Conservation (phyloP, 1,140 invertebrate genomes). For the Apolygus lucorum region DNA sequence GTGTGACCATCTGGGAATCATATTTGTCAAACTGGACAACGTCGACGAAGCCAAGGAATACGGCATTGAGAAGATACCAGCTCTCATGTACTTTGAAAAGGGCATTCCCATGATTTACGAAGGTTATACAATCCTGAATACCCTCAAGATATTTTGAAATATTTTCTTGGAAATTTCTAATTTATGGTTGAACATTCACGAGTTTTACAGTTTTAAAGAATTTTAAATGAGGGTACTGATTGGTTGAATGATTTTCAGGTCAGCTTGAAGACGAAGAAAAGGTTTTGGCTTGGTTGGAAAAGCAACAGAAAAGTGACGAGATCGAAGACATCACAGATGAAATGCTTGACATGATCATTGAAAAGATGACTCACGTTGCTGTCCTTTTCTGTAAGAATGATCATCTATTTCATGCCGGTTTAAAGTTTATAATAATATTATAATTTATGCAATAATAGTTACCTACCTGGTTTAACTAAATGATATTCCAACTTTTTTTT, state of each 20-base stretch:
- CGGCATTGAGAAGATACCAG: conserved; percentile 78
- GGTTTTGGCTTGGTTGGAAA: conserved; percentile 76
- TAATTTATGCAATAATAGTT: too few relatives aligned
- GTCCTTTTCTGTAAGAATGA: conserved; percentile 73
- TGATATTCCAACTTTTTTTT: too few relatives aligned
- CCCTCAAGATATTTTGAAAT: too few relatives aligned
- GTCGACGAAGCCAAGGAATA: conserved; percentile 80
- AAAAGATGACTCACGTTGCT: conserved; percentile 77
- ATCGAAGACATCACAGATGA: conserved; percentile 91
- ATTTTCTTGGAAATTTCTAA: too few relatives aligned
- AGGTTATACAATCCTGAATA: too few relatives aligned
- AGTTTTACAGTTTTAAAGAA: too few relatives aligned
- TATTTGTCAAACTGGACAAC: conserved; percentile 90
- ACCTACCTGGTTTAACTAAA: too few relatives aligned
- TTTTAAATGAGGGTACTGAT: too few relatives aligned
- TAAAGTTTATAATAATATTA: too few relatives aligned
- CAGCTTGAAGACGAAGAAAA: conserved; percentile 86
- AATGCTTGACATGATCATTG: conserved; percentile 85
- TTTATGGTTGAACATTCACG: too few relatives aligned
- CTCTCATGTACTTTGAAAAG: conserved; percentile 83
- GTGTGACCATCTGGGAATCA: conserved; percentile 75
- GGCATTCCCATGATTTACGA: conserved; percentile 80
- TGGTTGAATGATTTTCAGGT: conserved; percentile 34
- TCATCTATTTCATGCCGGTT: too few relatives aligned
- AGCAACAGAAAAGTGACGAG: conserved; percentile 77